Base-by-base conservation (phyloP, 1,140 invertebrate species). In the Ceratoteleas bidentatus region DNA sequence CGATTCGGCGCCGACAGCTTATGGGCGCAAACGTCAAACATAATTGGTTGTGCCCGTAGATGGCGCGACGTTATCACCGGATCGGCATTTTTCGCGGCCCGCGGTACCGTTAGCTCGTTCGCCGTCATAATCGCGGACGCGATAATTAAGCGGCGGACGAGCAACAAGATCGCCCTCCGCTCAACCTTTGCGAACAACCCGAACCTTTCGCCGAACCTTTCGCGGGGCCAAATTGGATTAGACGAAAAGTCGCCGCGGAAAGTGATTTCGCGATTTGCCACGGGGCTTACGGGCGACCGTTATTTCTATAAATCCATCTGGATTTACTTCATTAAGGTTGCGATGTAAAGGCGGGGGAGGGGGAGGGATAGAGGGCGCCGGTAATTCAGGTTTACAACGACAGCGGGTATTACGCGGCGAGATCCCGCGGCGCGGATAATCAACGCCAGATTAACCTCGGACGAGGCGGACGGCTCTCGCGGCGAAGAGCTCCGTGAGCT, bases 401-500 rank as follows among this genome's bases (percentile, higher is more conserved):
- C 69, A 74, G 74, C 36, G 72, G 65, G 70, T 56, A 83, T 50
- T 56, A 65, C 79, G 57, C 74, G 66, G 11, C 64, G 72, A 81
- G 72, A 83, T 84, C 84, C 81, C 36, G 75, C 60, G 68, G 72
- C 62, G 84, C 68, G 76, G 73, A 84, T 84, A 84, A 85, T 82
- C 84, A 80, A 83, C 77, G 72, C 79, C 77, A 72, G 73, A 84
- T 84, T 84, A 81, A 84, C 78, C 83, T 81, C 74, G 47, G 47
- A 24, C 64, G 43, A 78, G 56, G 66, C 65, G 47, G 36, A 84
- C 58, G 74, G 81, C 83, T 81, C 65, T 24, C 24, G 24, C 24
- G 24, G 24, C 4, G 24, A 24, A 24, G 24, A 24, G 4, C 24
- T 24, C 24, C 24, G 24, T 24, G 24, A 24, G 24, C 24, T 24